phyloP scores from a whole-genome alignment of 2,888 invertebrate species.

The Sepiola atlantica region DNA sequence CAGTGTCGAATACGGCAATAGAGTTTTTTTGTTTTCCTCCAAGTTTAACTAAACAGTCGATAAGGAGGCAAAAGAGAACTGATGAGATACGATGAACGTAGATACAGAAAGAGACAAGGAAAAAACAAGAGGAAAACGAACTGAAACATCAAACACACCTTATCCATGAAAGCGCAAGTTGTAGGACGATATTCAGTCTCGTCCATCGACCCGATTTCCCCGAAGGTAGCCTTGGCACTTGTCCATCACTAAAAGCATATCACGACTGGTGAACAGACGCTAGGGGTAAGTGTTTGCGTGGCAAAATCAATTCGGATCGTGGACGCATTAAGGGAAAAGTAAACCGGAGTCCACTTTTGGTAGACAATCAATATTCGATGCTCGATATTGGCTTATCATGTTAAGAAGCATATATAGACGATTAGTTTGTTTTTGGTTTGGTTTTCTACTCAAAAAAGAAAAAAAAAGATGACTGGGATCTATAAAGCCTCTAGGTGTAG shows the following conservation, averaged over 20 bases:
- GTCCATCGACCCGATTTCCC: neutral
- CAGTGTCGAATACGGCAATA: too few species aligned
- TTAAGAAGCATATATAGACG: neutral
- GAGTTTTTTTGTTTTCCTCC: neutral
- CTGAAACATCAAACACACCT: neutral
- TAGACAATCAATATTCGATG: neutral
- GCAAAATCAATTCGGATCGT: slow-evolving; percentile 8
- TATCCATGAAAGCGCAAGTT: neutral
- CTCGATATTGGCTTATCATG: neutral
- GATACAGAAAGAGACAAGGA: too few species aligned
- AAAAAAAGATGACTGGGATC: neutral
- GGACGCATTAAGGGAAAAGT: slow-evolving; percentile 6
- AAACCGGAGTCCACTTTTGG: slow-evolving; percentile 24
- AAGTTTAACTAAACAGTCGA: neutral
- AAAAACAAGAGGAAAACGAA: neutral
- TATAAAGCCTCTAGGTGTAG: neutral
- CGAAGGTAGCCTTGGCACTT: neutral
- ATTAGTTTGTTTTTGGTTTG: neutral
- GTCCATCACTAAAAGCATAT: slow-evolving; percentile 10
- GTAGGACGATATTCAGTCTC: neutral
- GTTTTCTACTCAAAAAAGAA: neutral
- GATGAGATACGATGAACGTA: neutral
- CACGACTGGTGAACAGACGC: slow-evolving; percentile 2
- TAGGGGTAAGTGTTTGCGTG: slow-evolving; percentile 24
- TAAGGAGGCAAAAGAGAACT: neutral